These are phyloP conservation scores for Drosophila colorata DNA, from an alignment of 2,888 invertebrate genomes.

Conservation along the genomic window DNA sequence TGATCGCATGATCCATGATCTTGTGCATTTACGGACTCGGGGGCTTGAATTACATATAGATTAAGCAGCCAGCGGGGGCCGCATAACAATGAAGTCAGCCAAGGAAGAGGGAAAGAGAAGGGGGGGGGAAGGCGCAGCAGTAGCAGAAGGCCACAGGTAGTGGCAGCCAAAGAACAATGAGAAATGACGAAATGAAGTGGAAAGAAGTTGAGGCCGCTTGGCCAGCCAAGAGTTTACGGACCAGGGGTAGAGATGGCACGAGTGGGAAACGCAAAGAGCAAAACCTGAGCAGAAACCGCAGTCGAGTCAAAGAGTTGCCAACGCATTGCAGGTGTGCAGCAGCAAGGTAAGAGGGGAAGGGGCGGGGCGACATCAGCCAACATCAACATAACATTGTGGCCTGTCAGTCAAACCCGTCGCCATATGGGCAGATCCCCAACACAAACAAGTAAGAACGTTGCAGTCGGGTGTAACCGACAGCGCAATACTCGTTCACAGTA, in stretches of 20 bases:
- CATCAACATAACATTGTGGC: slow-evolving; percentile 42
- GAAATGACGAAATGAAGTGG: slow-evolving; percentile 64
- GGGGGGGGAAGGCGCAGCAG: not conserved
- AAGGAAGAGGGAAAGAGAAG: not conserved
- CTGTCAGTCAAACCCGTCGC: slow-evolving; percentile 65
- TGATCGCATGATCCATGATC: slow-evolving; percentile 49
- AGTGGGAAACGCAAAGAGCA: not conserved
- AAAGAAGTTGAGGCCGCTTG: slow-evolving; percentile 30
- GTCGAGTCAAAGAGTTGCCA: slow-evolving; percentile 40
- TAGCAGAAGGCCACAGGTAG: slow-evolving; percentile 36
- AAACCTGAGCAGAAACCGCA: slow-evolving; percentile 34
- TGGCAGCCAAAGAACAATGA: slow-evolving; percentile 51
- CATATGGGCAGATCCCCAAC: slow-evolving; percentile 42
- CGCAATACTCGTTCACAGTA: too few species aligned
- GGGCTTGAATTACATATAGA: slow-evolving; percentile 60
- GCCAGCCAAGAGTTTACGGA: not conserved
- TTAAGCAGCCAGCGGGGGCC: slow-evolving; percentile 37
- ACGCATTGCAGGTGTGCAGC: slow-evolving; percentile 35
- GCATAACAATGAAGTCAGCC: slow-evolving; percentile 33
- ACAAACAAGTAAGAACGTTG: too few species aligned
- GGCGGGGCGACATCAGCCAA: not conserved
- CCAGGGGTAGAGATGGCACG: not conserved
- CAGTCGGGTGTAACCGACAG: too few species aligned
- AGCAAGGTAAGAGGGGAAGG: not conserved
- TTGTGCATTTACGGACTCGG: slow-evolving; percentile 24